Evolutionary conservation across 35 echinoderm and acorn worm genomes (phyloP), one percentile per base, ranked within the genome.

Genomic region (Hemicentrotus pulcherrimus): DNA sequence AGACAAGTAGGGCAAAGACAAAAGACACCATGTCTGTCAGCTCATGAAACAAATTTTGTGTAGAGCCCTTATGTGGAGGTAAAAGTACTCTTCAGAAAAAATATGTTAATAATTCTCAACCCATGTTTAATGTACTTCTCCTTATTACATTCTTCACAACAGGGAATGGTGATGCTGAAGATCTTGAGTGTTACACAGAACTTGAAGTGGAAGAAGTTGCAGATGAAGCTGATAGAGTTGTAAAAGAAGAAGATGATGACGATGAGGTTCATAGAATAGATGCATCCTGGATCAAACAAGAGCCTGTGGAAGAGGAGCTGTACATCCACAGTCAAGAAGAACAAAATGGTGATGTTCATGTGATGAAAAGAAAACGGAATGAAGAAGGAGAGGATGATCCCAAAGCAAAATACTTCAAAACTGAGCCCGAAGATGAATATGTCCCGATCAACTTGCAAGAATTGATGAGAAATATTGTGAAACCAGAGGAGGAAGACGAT

Each of bases 201-300:
- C 15, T 78, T 78, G 65, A 78, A 78, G 65, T 78, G 65, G 65
- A 78, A 78, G 65, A 78, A 2, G 22, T 78, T 78, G 4, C 24
- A 28, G 65, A 78, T n/a, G 65, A 78, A 22, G 24, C 22, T 78
- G 65, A 78, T 28, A n/a, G 19, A 4, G 18, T 22, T 8, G 19
- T 3, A 3, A n/a, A 78, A 18, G 65, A 78, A 41, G 88, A 90
- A 7, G 88, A 33, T 18, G 88, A 47, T 32, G 88, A 33, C 45
- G 88, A 90, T 33, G 88, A 45, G 24, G 88, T 31, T 31, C 32
- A 45, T 33, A 24, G 19, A 33, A 90, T 90, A 33, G 88, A 90
- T 90, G 32, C 33, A 47, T 90, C 88, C 4, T 90, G 88, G 88
- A 90, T 90, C 31, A 90, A 90, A 47, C 31, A 90, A 47, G 88